Conservation (phyloP, 2,888 invertebrate species). For the Cataglyphis albicans region DNA sequence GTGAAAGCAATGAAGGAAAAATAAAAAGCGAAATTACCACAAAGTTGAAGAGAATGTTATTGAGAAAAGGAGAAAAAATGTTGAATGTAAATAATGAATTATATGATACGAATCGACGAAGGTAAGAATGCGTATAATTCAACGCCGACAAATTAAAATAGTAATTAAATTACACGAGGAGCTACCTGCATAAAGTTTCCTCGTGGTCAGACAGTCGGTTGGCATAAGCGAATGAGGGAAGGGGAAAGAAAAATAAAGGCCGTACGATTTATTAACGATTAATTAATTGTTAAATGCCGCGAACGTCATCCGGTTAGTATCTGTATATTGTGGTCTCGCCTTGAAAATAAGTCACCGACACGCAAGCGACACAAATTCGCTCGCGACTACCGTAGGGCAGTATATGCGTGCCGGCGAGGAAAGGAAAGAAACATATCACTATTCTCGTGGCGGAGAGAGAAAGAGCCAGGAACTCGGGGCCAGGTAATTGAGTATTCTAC, state of each 20-base stretch:
- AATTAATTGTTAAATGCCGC: conserved; percentile 67
- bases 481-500: conserved; percentile 83
- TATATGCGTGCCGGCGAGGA: conserved; percentile 13
- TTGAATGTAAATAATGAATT: conserved; percentile 48
- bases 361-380: conserved; percentile 49
- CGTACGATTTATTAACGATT: conserved; percentile 57
- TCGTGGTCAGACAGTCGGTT: conserved; percentile 2
- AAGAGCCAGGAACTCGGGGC: conserved; percentile 34
- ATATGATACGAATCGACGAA: conserved; percentile 39
- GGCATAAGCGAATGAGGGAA: neutral
- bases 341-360: conserved; percentile 63
- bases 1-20: neutral
- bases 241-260: neutral
- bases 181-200: conserved; percentile 13
- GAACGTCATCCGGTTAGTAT: conserved; percentile 44
- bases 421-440: conserved; percentile 13
- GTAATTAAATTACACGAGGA: conserved; percentile 43
- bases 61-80: conserved; percentile 13
- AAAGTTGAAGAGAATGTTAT: conserved; percentile 34
- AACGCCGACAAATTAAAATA: conserved; percentile 43
- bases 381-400: neutral
- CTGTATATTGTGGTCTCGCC: conserved; percentile 40
- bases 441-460: conserved; percentile 12
- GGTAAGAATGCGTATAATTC: conserved; percentile 37
- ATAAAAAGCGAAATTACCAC: neutral